Evolutionary conservation across 2,797 vertebrate genomes (phyloP), one percentile per base, ranked within the genome.

Genomic region (Anisognathus igniventris): DNA sequence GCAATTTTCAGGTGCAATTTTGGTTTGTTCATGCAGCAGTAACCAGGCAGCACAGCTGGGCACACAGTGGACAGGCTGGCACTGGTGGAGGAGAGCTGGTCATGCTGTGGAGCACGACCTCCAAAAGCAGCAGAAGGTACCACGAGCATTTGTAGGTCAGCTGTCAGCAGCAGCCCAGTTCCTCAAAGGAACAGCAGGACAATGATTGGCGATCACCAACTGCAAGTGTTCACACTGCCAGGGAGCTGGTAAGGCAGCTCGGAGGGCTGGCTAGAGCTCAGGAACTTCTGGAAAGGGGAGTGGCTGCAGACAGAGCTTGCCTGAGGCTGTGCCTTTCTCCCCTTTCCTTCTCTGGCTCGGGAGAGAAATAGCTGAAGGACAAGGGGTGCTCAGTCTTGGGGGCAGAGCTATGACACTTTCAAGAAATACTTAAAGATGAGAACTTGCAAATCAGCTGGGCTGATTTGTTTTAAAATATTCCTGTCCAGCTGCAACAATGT

Each of bases 201-300:
- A 40, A 14, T 0, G 1, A 35, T 0, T 0, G 0, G 23, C 5
- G 12, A 58, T 45, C 68, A 37, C 40, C 30, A n/a, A 4, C 30
- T 64, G 18, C 58, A 60, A 54, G 16, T 2, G 2, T 22, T 64
- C 48, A 53, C 28, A 3, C 39, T 17, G 12, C 33, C 56, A 53
- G 39, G 53, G 60, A 87, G 51, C 23, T 70, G 39, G 18, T n/a
- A 37, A 78, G 11, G 16, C 10, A 23, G 48, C 33, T 4, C 45
- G 28, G 35, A 87, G 40, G 12, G 47, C n/a, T 79, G 57, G 40
- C 40, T 66, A 76, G 54, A 72, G 39, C 62, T 65, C 60, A 82
- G 37, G 25, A 90, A 16, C 58, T 30, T 37, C 39, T 56, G 23
- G 18, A 33, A 42, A 78, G 58, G 12, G 93, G 24, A 48, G 22